Percentiles rank a stretch among this genome's conserved stretches.
Evolutionary conservation across 2,797 vertebrate species (phyloP).

Genomic region (Leptoclinus maculatus): DNA sequence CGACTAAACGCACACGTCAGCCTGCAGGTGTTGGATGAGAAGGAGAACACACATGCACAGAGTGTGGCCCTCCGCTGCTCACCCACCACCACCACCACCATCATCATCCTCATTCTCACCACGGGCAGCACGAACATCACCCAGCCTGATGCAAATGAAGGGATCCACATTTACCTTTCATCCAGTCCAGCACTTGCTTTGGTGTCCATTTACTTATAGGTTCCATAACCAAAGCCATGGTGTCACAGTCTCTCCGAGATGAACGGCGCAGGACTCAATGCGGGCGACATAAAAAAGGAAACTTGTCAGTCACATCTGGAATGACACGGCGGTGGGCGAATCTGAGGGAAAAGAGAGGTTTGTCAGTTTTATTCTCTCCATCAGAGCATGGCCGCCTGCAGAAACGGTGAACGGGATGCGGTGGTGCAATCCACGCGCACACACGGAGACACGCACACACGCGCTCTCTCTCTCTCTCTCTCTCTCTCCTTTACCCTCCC

Average conservation of each 20-base stretch:
- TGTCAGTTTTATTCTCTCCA: slow-evolving; percentile 74
- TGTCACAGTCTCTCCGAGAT: slow-evolving; percentile 85
- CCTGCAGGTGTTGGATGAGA: slow-evolving; percentile 48
- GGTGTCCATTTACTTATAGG: slow-evolving; percentile 96
- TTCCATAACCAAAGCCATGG: slow-evolving; percentile 94
- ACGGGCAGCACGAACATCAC: slow-evolving; percentile 35
- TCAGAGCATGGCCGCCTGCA: slow-evolving; percentile 87
- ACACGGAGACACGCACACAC: slow-evolving; percentile 62
- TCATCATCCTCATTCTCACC: slow-evolving; percentile 32
- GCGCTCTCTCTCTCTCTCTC: slow-evolving; percentile 44
- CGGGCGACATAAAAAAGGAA: slow-evolving; percentile 71
- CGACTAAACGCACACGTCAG: slow-evolving; percentile 42
- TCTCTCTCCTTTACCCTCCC: slow-evolving; percentile 47
- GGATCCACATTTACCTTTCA: slow-evolving; percentile 89
- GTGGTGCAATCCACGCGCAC: slow-evolving; percentile 87
- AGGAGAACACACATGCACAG: slow-evolving; percentile 51
- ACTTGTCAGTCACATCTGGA: slow-evolving; percentile 82
- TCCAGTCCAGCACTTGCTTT: slow-evolving; percentile 95
- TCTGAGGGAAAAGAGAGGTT: slow-evolving; percentile 50
- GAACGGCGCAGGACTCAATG: slow-evolving; percentile 83
- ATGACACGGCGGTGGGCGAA: slow-evolving; percentile 50
- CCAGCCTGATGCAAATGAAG: slow-evolving; percentile 33
- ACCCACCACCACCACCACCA: slow-evolving; percentile 7
- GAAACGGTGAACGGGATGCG: slow-evolving; percentile 81
- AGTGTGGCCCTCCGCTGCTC: slow-evolving; percentile 65